These are phyloP conservation scores for Neogale vison DNA, from an alignment of 2,113 vertebrate species.

Conservation along the genomic window DNA sequence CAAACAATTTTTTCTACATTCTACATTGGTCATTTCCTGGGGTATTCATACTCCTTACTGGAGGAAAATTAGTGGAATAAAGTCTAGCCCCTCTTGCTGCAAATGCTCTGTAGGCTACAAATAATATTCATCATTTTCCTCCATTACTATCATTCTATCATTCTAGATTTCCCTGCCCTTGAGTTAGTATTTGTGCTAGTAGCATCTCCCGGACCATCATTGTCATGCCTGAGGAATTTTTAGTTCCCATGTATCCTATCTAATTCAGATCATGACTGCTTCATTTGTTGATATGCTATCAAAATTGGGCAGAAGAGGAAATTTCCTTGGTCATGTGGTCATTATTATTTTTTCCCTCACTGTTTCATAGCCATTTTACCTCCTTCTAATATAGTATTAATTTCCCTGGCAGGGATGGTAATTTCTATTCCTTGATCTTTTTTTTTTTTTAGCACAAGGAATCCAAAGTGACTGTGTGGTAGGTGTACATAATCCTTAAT, in stretches of 20 bases:
- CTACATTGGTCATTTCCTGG: neutral
- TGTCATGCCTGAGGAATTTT: neutral
- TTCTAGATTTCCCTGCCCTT: neutral
- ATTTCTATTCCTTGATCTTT: neutral
- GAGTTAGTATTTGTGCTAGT: neutral
- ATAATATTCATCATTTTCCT: neutral
- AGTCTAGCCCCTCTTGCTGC: neutral
- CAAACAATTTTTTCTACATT: neutral
- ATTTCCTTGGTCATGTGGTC: neutral
- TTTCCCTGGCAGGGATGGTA: neutral
- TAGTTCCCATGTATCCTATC: neutral
- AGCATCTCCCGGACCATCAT: neutral
- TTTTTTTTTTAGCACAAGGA: neutral
- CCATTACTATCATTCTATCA: neutral
- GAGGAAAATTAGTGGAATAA: neutral
- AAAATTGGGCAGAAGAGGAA: neutral
- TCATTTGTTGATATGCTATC: neutral
- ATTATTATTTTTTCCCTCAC: neutral
- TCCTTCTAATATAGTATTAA: neutral
- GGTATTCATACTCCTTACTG: neutral
- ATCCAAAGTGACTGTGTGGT: neutral
- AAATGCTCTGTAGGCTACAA: neutral
- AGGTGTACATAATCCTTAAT: neutral
- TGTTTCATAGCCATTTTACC: neutral
- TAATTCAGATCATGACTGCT: neutral